These are phyloP conservation scores for Phainopepla nitens DNA, from an alignment of 2,113 vertebrate species.

Conservation along the genomic window DNA sequence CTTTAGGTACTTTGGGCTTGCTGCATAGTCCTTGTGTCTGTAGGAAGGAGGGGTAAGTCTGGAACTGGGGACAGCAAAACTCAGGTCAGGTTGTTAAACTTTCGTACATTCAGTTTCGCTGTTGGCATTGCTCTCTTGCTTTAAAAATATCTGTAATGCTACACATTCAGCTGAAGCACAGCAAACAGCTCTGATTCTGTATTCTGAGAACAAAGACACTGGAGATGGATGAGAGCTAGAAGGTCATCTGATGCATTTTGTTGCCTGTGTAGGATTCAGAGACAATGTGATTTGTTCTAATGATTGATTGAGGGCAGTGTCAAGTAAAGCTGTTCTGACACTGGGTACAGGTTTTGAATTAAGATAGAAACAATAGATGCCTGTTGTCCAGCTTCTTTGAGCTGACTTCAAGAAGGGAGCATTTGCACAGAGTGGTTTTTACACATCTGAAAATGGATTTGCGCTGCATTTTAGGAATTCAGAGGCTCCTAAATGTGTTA, in stretches of 20 bases:
- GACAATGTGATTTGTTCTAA: neutral
- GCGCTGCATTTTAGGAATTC: neutral
- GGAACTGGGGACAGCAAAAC: neutral
- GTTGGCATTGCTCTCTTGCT: neutral
- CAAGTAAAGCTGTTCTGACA: neutral
- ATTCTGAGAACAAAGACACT: neutral
- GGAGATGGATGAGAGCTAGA: neutral
- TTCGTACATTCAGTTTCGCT: rapidly evolving
- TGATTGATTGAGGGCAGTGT: neutral
- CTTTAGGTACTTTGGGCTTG: neutral
- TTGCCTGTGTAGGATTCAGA: neutral
- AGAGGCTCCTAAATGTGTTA: neutral
- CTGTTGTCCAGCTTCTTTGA: neutral
- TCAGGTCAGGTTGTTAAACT: neutral
- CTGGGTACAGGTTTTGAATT: neutral
- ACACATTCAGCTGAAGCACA: neutral
- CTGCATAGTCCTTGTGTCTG: neutral
- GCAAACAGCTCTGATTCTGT: neutral
- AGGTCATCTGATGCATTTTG: neutral
- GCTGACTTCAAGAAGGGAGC: neutral
- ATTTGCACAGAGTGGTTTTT: neutral
- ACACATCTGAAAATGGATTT: neutral
- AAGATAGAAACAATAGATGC: neutral
- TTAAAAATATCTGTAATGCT: neutral
- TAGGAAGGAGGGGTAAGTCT: neutral